Evolutionary conservation across 2,888 invertebrate species (phyloP).

Genomic region (Nephrocerus scutellatus): DNA sequence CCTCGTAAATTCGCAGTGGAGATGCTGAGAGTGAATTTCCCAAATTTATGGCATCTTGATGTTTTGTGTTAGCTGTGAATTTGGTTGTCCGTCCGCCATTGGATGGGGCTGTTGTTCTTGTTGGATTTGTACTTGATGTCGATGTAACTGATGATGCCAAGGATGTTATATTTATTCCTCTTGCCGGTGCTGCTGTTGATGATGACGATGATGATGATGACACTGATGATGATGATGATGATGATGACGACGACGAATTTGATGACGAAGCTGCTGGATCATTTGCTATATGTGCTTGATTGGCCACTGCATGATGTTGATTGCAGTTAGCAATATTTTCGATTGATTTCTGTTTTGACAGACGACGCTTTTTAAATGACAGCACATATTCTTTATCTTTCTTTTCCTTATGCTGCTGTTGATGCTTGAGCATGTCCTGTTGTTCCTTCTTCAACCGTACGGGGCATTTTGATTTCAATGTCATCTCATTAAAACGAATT

Average conservation of each 20-base stretch:
- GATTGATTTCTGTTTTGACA: slow-evolving; percentile 45
- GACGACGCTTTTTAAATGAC: slow-evolving; percentile 43
- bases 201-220: slow-evolving; percentile 17
- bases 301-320: slow-evolving; percentile 9
- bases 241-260: no score
- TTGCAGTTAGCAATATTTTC: slow-evolving; percentile 37
- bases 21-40: slow-evolving; percentile 33
- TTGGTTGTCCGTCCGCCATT: no score
- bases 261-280: slow-evolving; percentile 16
- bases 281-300: slow-evolving; percentile 10
- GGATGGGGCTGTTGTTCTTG: slow-evolving; percentile 13
- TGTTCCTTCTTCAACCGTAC: slow-evolving; percentile 36
- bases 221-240: no score
- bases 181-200: slow-evolving; percentile 20
- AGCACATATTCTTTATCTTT: slow-evolving; percentile 43
- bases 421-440: slow-evolving; percentile 24
- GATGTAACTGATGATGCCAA: slow-evolving; percentile 17
- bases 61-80: slow-evolving; percentile 25
- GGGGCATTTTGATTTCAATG: slow-evolving; percentile 39
- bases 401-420: slow-evolving; percentile 30
- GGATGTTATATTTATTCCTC: slow-evolving; percentile 18
- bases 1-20: slow-evolving; percentile 39
- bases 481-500: slow-evolving; percentile 38
- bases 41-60: slow-evolving; percentile 23
- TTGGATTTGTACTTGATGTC: slow-evolving; percentile 16